Percentiles rank a stretch among this genome's conserved stretches.
Evolutionary conservation across 2,888 invertebrate genomes (phyloP).

Genomic region (Andrena bucephala): DNA sequence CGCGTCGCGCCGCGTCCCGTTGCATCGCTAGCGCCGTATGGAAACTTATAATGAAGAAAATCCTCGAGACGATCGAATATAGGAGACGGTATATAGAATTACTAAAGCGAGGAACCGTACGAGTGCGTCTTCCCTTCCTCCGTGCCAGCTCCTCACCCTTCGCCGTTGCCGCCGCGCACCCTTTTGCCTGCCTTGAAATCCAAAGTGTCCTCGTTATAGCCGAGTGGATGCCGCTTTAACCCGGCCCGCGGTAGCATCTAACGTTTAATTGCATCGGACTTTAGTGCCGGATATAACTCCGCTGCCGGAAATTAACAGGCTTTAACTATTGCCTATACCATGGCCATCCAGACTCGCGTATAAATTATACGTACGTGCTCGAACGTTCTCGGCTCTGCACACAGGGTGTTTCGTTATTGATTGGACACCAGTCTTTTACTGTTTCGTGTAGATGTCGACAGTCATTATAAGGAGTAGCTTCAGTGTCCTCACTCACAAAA

Average conservation of each 20-base stretch:
- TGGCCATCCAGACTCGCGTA: slow-evolving; percentile 28
- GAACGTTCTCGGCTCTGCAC: slow-evolving; percentile 3
- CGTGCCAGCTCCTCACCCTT: slow-evolving; percentile 24
- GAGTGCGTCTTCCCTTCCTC: slow-evolving; percentile 47
- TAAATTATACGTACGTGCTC: slow-evolving; percentile 45
- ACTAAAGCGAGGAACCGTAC: slow-evolving; percentile 65
- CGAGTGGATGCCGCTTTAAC: slow-evolving; percentile 72
- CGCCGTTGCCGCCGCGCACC: slow-evolving; percentile 23
- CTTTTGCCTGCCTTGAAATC: slow-evolving; percentile 63
- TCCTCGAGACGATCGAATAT: slow-evolving; percentile 71
- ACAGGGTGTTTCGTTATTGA: background rate
- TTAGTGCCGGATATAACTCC: slow-evolving; percentile 78
- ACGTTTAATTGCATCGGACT: slow-evolving; percentile 81
- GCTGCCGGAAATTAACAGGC: slow-evolving; percentile 79
- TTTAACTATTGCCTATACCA: slow-evolving; percentile 71
- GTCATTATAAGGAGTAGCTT: background rate
- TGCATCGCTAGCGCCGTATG: slow-evolving; percentile 47
- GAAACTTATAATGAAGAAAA: slow-evolving; percentile 74
- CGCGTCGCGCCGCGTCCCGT: slow-evolving; percentile 40
- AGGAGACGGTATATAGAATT: slow-evolving; percentile 68
- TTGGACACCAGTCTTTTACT: background rate
- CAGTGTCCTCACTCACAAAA: too few species aligned
- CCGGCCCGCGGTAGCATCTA: slow-evolving; percentile 67
- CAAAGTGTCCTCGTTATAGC: slow-evolving; percentile 75
- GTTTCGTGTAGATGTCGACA: background rate